Evolutionary conservation across 2,113 vertebrate species (phyloP).

Genomic region (Siniperca chuatsi): DNA sequence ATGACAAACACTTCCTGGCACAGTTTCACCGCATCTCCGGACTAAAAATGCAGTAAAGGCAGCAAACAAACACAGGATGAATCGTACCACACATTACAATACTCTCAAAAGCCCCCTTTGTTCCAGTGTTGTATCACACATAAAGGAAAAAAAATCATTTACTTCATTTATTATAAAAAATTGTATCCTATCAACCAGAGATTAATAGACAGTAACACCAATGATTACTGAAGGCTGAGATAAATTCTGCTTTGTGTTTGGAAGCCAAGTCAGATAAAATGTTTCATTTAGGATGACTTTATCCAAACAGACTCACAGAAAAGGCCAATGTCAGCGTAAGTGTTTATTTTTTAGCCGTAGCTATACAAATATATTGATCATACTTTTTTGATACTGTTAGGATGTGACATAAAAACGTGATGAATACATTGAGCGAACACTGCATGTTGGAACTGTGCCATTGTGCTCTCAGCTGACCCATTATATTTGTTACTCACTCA

Average conservation of each 20-base stretch:
- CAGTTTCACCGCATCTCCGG: slow-evolving; percentile 6
- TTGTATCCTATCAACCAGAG: slow-evolving; percentile 7
- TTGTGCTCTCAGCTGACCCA: slow-evolving; percentile 26
- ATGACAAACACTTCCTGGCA: slow-evolving; percentile 28
- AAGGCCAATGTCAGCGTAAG: slow-evolving; percentile 12
- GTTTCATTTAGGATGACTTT: slow-evolving; percentile 1
- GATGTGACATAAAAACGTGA: neutral
- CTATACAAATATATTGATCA: neutral
- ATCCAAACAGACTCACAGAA: slow-evolving; percentile 18
- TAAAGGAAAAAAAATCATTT: slow-evolving; percentile 14
- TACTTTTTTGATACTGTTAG: neutral
- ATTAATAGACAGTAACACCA: slow-evolving; percentile 19
- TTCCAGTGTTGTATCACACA: neutral
- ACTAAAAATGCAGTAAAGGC: neutral
- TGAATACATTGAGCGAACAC: neutral
- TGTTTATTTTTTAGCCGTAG: neutral
- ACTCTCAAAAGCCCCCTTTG: slow-evolving; percentile 27
- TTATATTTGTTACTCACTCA: slow-evolving; percentile 24
- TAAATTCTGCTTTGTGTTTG: slow-evolving; percentile 19
- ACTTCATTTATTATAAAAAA: slow-evolving; percentile 42
- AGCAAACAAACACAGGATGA: slow-evolving; percentile 47
- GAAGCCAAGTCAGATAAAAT: neutral
- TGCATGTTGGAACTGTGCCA: slow-evolving; percentile 17
- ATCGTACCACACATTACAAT: slow-evolving; percentile 13
- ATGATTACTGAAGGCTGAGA: slow-evolving; percentile 21